Evolutionary conservation across 2,113 vertebrate genomes (phyloP), one percentile per base, ranked within the genome.

Genomic region (Malurus elegans): DNA sequence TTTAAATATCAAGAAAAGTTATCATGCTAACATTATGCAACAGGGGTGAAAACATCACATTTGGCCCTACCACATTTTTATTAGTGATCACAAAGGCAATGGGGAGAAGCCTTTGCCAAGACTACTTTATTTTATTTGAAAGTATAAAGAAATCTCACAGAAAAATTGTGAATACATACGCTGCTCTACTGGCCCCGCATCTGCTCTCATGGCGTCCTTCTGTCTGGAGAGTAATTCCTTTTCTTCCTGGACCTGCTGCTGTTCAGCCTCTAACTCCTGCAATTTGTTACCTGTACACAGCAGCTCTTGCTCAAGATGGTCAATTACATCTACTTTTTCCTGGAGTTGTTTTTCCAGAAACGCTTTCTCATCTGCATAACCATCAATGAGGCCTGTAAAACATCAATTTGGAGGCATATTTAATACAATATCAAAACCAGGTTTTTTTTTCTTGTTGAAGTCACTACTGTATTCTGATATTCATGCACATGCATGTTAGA

Each of bases 231-330:
- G 95, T 88, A 99, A 95, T 88, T 99, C 98, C 25, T 98, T 98
- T 88, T 99, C 99, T 75, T 99, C 98, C 67, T 97, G 98, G 73
- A 99, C 96, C 87, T 98, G 98, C 85, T 98, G 97, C 62, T 98
- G 97, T 79, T 99, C 99, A 96, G 98, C 98, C 92, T 99, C 99
- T 95, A 99, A 95, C 92, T 99, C 99, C 75, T 98, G 98, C 87
- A 99, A 98, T 70, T 98, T 98, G 95, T 97, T 98, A 97, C 97
- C 95, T 85, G 98, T 98, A 95, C 98, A 97, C 71, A 98, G 97
- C 69, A 98, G 96, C 60, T 98, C 98, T 96, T 98, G 98, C 72
- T 98, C 97, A 95, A 98, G 97, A 76, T 97, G 98, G 90, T 97
- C 98, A 95, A 98, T 97, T 50, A 97, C 58, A 69, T 98, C 97